Base-by-base conservation (phyloP, 1,140 invertebrate genomes). In the Trichonephila clavipes region DNA sequence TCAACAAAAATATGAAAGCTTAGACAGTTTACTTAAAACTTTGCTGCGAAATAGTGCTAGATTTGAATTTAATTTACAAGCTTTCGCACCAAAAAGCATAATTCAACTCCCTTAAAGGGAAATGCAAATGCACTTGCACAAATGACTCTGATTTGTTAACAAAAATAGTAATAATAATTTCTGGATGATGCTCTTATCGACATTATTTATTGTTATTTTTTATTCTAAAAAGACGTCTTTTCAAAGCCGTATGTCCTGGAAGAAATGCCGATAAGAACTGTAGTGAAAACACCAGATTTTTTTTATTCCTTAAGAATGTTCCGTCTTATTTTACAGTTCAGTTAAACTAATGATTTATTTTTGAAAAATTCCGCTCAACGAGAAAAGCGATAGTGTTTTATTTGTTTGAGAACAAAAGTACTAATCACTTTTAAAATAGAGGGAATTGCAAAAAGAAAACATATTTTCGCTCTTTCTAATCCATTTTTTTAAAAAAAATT, bases 311-410 rank as follows among this genome's bases (percentile, higher is more conserved):
- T 14, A 16, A 34, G 72, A 40, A 34, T 40, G 24, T 77, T 40
- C 18, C 72, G 34, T 77, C 72, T 18, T 40, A 18, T 34, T 77
- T 77, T 34, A 77, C 72, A 77, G 72, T 77, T 77, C 72, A 77
- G 72, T 40, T 18, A 34, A 77, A 77, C 34, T 40, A 34, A 34
- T 77, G 72, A 72, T 72, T 72, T 18, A 24, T 72, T 34, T 72
- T 66, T 24, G 24, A 19, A 77, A 40, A 77, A 40, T 40, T 77
- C 34, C 14, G 14, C 28, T 16, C 28, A 28, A 28, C n/a, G n/a
- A n/a, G 28, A 77, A 77, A 40, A 12, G 34, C 0, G 16, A 34
- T 28, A 19, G 14, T 4, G 5, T 40, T 40, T 40, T 34, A 40
- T 77, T 77, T 40, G 72, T 8, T 16, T 4, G 14, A 77, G 18